Evolutionary conservation across 2,797 vertebrate genomes (phyloP), one percentile per base, ranked within the genome.

Genomic region (Mallotus villosus): DNA sequence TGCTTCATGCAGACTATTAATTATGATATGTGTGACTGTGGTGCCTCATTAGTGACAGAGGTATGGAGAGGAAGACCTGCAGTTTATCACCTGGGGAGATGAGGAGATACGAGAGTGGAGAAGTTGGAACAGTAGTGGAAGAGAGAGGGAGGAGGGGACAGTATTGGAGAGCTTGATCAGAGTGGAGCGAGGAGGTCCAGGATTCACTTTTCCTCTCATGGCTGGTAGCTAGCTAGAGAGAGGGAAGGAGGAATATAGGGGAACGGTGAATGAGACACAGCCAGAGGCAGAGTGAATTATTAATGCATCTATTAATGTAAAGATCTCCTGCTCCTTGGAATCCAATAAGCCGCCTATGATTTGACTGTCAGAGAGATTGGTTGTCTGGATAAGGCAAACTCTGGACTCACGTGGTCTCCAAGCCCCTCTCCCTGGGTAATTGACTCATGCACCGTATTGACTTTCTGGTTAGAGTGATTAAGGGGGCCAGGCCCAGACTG

Each of bases 391-490:
- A 72, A 76, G 82, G 76, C 70, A 69, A 83, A 81, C 72, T 78
- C 72, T 7, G 49, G 76, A 74, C 84, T 86, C 80, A 84, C 73
- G 21, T 77, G 64, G 78, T 63, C 67, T 67, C 74, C 57, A 73
- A 83, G 64, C 84, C 78, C 75, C 77, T 72, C 68, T 82, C 79
- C 72, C 78, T 29, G 55, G 80, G 86, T 90, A 91, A 90, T 90
- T 86, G 88, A 91, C 87, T 91, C 19, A 62, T 82, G 77, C 81
- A 59, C 68, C 11, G 71, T 88, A 90, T 92, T 85, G 92, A 93
- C 89, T 90, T 86, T 87, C 74, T 80, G 85, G 86, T 87, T 75
- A 67, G 70, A 80, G 84, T 91, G 90, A 92, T 92, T 89, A 91
- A 88, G 73, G 72, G 71, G 85, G 74, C 60, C 34, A 0, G 59